Percentiles rank a stretch among this genome's conserved stretches.
Evolutionary conservation across 2,113 vertebrate genomes (phyloP).

Genomic region (Shinisaurus crocodilurus): DNA sequence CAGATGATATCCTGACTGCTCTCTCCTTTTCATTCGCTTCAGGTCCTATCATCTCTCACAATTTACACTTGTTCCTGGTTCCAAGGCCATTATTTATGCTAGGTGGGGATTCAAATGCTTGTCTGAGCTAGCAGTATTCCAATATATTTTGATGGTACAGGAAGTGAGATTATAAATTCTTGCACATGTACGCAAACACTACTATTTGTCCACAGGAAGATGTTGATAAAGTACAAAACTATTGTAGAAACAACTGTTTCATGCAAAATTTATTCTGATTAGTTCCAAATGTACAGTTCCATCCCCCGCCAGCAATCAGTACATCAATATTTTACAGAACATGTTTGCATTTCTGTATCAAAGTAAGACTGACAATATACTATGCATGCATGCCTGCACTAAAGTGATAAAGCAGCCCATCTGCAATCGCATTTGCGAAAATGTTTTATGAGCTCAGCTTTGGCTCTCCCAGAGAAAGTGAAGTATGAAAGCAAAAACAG

Average conservation of each 20-base stretch:
- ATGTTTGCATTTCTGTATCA: conserved; percentile 57
- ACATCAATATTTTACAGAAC: conserved; percentile 74
- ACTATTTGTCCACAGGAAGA: background rate
- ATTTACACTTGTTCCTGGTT: background rate
- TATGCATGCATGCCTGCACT: conserved; percentile 55
- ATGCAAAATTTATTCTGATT: conserved; percentile 71
- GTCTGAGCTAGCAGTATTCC: background rate
- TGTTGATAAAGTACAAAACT: conserved; percentile 26
- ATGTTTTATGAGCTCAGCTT: conserved; percentile 41
- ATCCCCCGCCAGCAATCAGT: conserved; percentile 53
- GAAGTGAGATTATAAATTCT: background rate
- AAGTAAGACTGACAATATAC: conserved; percentile 58
- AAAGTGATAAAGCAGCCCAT: conserved; percentile 58
- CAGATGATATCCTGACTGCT: background rate
- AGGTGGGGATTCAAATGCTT: background rate
- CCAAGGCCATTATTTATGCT: background rate
- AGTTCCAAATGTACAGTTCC: conserved; percentile 65
- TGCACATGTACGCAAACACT: background rate
- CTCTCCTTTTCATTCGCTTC: background rate
- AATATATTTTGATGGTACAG: background rate
- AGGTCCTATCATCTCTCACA: background rate
- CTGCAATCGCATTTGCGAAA: conserved; percentile 50
- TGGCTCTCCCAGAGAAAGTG: conserved; percentile 24
- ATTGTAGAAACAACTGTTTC: conserved; percentile 74
- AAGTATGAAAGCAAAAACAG: conserved; percentile 23